Conservation (phyloP, 2,888 invertebrate genomes). For the Leucozona laternaria region DNA sequence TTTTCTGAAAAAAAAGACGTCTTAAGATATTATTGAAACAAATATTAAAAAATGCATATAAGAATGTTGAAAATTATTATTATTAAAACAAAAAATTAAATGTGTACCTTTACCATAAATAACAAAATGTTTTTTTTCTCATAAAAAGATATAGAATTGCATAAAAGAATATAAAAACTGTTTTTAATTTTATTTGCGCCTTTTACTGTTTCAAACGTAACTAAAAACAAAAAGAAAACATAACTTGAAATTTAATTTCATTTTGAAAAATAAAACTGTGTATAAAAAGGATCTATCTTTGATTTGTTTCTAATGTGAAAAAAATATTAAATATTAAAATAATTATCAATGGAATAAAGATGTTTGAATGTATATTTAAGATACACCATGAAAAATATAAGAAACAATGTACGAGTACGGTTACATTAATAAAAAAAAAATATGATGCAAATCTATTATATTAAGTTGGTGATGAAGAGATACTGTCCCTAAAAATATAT, state of each 20-base stretch:
- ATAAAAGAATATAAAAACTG: slow-evolving; percentile 25
- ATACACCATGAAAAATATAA: slow-evolving; percentile 32
- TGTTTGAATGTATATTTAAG: slow-evolving; percentile 27
- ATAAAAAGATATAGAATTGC: slow-evolving; percentile 22
- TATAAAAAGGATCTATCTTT: slow-evolving; percentile 34
- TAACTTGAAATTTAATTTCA: slow-evolving; percentile 38
- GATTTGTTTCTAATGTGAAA: slow-evolving; percentile 32
- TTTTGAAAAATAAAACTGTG: slow-evolving; percentile 4
- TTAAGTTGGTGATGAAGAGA: slow-evolving; percentile 66
- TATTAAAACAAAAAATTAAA: slow-evolving; percentile 53
- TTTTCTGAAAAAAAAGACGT: slow-evolving; percentile 57
- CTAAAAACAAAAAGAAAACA: slow-evolving; percentile 16
- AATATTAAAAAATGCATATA: slow-evolving; percentile 46
- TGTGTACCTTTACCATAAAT: slow-evolving; percentile 63
- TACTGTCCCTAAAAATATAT: slow-evolving; percentile 57
- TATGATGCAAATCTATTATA: slow-evolving; percentile 45
- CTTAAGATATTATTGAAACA: slow-evolving; percentile 55
- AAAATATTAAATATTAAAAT: slow-evolving; percentile 20
- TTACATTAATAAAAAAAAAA: slow-evolving; percentile 1
- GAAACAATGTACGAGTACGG: slow-evolving; percentile 16
- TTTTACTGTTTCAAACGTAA: slow-evolving; percentile 70
- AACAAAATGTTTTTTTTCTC: slow-evolving; percentile 23
- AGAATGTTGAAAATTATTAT: slow-evolving; percentile 32
- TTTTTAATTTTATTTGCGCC: slow-evolving; percentile 65
- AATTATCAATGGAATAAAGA: slow-evolving; percentile 30